phyloP scores from a whole-genome alignment of 2,797 vertebrate genomes.

The Mormyrops boulengeri region DNA sequence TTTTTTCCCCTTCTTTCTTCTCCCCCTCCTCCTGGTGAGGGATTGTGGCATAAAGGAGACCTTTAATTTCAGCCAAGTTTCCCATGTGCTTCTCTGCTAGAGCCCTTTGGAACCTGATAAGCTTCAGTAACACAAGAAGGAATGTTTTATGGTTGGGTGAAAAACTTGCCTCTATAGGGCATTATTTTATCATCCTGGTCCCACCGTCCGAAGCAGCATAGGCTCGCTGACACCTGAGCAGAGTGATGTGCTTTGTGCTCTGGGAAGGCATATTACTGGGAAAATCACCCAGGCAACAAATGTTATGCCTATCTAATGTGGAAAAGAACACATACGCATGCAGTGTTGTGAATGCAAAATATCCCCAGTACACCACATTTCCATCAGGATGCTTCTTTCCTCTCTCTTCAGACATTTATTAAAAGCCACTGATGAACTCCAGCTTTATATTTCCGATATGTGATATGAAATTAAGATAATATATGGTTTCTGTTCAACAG shows the following conservation, averaged over 20 bases:
- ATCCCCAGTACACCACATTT: neutral
- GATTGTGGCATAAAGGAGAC: conserved; percentile 33
- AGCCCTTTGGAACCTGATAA: conserved; percentile 44
- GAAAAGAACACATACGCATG: conserved; percentile 43
- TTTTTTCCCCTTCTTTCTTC: conserved; percentile 18
- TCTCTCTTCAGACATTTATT: neutral
- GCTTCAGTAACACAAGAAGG: conserved; percentile 48
- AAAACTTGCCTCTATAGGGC: conserved; percentile 43
- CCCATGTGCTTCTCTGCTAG: conserved; percentile 39
- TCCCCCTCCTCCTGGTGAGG: conserved; percentile 24
- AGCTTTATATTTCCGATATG: neutral
- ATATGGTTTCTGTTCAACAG: neutral
- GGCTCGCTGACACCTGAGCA: conserved; percentile 40
- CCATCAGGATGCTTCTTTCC: neutral
- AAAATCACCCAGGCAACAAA: conserved; percentile 38
- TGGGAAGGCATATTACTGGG: conserved; percentile 37
- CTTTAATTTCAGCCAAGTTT: conserved; percentile 39
- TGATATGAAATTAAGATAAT: neutral
- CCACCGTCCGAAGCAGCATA: conserved; percentile 38
- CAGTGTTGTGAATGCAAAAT: conserved; percentile 33
- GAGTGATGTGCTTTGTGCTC: conserved; percentile 35
- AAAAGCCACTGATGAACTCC: neutral
- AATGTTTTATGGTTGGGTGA: conserved; percentile 36
- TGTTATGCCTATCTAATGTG: conserved; percentile 27
- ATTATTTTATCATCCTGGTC: conserved; percentile 41